Conservation (phyloP, 2,113 vertebrate genomes). For the Atrichornis clamosus region DNA sequence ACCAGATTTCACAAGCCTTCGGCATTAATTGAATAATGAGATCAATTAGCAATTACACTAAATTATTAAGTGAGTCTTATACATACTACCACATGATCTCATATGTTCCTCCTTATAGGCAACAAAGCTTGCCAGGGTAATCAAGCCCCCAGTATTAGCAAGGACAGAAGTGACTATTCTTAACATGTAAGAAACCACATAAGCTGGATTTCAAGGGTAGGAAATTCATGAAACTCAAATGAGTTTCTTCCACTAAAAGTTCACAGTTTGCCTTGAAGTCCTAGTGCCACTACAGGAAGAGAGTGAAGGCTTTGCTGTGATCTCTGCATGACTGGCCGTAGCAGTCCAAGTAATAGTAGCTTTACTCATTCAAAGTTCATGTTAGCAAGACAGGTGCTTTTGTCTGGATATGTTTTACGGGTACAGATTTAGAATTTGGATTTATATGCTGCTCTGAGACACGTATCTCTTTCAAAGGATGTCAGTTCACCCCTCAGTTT, state of each 20-base stretch:
- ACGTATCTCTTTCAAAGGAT: rapidly evolving
- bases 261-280: background rate
- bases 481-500: background rate
- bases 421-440: background rate
- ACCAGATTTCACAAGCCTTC: slow-evolving; percentile 6
- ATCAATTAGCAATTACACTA: slow-evolving; percentile 44
- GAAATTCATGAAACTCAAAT: background rate
- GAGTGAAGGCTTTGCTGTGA: background rate
- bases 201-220: background rate
- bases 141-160: background rate
- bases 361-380: background rate
- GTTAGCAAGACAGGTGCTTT: background rate
- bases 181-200: background rate
- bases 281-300: background rate
- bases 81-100: background rate
- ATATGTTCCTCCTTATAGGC: background rate
- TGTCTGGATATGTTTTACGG: background rate
- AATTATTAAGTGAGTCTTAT: slow-evolving; percentile 21
- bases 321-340: background rate
- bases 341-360: background rate
- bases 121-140: background rate
- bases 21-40: slow-evolving; percentile 54
- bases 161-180: background rate
- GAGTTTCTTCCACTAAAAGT: background rate
- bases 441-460: background rate